Percentiles rank a stretch among this genome's conserved stretches.
phyloP scores from a whole-genome alignment of 2,113 vertebrate genomes.

The Atherinomorus stipes region DNA sequence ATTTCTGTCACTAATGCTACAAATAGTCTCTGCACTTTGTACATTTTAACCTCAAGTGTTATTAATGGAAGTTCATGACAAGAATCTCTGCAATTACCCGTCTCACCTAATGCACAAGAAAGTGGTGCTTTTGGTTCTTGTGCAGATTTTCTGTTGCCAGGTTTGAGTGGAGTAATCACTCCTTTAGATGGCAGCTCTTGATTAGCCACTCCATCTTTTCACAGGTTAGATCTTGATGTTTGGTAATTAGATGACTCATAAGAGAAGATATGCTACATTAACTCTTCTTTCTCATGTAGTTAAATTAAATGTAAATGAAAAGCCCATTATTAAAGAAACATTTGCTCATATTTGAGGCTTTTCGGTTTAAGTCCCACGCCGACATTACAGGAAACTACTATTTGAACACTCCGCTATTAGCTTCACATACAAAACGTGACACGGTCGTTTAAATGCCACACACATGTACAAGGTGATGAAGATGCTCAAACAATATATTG shows the following conservation, averaged over 20 bases:
- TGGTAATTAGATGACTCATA: not conserved
- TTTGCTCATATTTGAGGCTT: too few relatives aligned
- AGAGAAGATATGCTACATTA: too few relatives aligned
- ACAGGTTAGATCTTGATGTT: not conserved
- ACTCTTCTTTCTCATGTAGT: too few relatives aligned
- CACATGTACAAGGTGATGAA: too few relatives aligned
- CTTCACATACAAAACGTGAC: too few relatives aligned
- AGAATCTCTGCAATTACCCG: constrained; percentile 17
- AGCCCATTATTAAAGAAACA: too few relatives aligned
- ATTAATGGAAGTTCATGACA: not conserved
- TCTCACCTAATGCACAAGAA: not conserved
- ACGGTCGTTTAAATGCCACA: too few relatives aligned
- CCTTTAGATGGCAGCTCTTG: constrained; percentile 12
- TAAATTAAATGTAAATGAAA: too few relatives aligned
- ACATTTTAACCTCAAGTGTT: not conserved
- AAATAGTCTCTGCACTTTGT: not conserved
- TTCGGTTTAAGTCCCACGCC: too few relatives aligned
- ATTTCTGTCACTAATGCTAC: not conserved
- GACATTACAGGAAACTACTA: too few relatives aligned
- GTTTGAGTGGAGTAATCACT: constrained; percentile 18
- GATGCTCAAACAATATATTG: too few relatives aligned
- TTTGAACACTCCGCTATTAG: too few relatives aligned
- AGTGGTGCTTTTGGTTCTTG: not conserved
- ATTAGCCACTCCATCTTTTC: not conserved
- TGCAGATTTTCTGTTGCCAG: constrained; percentile 1